Evolutionary conservation across 2,797 vertebrate genomes (phyloP), one percentile per base, ranked within the genome.

Genomic region (Anisognathus igniventris): DNA sequence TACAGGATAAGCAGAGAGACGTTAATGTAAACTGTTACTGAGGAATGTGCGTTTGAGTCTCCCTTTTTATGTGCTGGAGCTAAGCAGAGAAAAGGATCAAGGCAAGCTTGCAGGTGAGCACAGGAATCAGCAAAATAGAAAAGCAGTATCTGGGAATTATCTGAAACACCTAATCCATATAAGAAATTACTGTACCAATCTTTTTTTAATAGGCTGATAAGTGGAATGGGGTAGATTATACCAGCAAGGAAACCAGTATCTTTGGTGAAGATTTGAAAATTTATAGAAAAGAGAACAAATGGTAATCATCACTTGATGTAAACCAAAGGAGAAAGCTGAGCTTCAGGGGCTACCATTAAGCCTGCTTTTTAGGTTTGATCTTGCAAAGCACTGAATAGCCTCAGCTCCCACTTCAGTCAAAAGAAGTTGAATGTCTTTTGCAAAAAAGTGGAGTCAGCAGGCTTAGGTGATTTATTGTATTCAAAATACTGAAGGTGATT

Each of bases 1-100:
- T 84, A 93, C 54, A 82, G 93, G 82, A 85, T 95, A 94, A 95
- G 85, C 56, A 95, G 93, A 79, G 78, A 89, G 88, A 92, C 0
- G 0, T 79, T 97, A 96, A 95, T 89, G 68, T 96, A 97, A 96
- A 93, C 95, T 92, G 93, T 96, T 95, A 71, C 48, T 86, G 87
- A 96, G 84, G 73, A 96, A 92, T 92, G 91, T 88, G 71, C 2
- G 24, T 70, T 94, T 78, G 58, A 82, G 42, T 88, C 74, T 95
- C 75, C 53, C 64, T 90, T 92, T 93, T 92, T 85, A 72, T 89
- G 39, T 92, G 74, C 8, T 0, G 48, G 77, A 93, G 56, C 47
- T 60, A 87, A 93, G 85, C 44, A 85, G 58, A 92, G 90, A 31
- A 86, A 80, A 86, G 57, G 77, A 88, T 81, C 86, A 82, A 86